Evolutionary conservation across 2,797 vertebrate genomes (phyloP), one percentile per base, ranked within the genome.

Genomic region (Dendrocincla fuliginosa): DNA sequence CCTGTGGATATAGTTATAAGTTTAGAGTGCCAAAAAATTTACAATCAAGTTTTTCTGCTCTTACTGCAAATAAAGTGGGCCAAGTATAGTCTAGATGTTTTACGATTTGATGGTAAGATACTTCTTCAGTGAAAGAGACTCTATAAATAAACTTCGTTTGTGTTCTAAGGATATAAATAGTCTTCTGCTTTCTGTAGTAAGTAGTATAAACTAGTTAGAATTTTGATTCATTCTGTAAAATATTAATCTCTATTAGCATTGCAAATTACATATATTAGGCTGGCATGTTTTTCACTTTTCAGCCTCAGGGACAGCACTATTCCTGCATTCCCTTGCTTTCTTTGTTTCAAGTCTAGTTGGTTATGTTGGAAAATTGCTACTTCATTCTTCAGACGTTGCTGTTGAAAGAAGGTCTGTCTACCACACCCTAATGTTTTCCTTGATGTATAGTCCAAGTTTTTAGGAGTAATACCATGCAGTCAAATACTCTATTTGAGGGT

Each of bases 1-100:
- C 99, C 99, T 52, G 99, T 99, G 37, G 99, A 99, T 96, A 99
- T 99, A 77, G 99, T 99, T 91, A 99, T 99, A 98, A 99, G 99
- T 97, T 98, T 98, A 13, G 99, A 99, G 96, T 99, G 99, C 96
- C 99, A 99, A 98, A 99, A 99, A 98, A 99, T 99, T 97, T 99
- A 99, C 98, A 99, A 99, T 94, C 99, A 99, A 90, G 99, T 99
- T 68, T 99, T 99, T 95, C 98, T 99, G 35, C 99, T 99, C 23
- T 98, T 99, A 87, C 96, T 99, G 85, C 99, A 99, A 98, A 99
- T 99, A 95, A 99, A 99, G 95, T 99, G 99, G 99, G 99, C 99
- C 78, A 99, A 99, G 93, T 99, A 99, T 87, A 99, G 99, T 95
- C 97, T 99, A 89, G 99, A 99, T 97, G 99, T 99, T 13, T 97